These are phyloP conservation scores for Chionodraco myersi DNA, from an alignment of 2,113 vertebrate genomes.

Conservation along the genomic window DNA sequence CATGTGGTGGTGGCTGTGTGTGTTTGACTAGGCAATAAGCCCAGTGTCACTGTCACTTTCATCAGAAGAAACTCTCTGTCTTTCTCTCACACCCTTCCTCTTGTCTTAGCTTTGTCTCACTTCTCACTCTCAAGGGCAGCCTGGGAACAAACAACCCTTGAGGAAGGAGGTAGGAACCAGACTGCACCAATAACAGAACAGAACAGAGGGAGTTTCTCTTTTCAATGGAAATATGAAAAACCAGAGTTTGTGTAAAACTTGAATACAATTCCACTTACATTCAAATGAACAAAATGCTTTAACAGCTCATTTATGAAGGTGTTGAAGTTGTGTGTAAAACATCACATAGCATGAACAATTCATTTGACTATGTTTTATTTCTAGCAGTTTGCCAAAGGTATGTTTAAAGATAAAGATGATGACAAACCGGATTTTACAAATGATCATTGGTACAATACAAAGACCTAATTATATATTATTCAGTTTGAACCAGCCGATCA, in stretches of 20 bases:
- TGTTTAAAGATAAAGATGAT: background rate
- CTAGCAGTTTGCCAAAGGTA: background rate
- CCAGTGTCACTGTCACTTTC: constrained; percentile 78
- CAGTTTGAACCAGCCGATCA: too few species aligned
- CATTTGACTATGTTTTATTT: background rate
- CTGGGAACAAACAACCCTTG: background rate
- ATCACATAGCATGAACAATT: background rate
- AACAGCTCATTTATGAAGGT: background rate
- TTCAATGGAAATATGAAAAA: background rate
- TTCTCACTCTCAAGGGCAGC: constrained; percentile 3
- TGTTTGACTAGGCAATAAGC: constrained; percentile 83
- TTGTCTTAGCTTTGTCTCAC: constrained; percentile 8
- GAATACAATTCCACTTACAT: background rate
- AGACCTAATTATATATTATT: background rate
- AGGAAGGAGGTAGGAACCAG: background rate
- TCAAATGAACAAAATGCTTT: background rate
- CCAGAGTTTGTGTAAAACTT: background rate
- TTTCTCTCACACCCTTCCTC: background rate
- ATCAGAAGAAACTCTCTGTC: constrained; percentile 54
- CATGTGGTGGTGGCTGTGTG: constrained; percentile 60
- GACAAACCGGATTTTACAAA: background rate
- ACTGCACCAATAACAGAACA: background rate
- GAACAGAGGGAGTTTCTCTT: background rate
- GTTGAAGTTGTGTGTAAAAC: background rate
- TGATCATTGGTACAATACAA: background rate